A percentile compares a stretch with the other conserved stretches of the same genome.
phyloP scores from a whole-genome alignment of 2,797 vertebrate genomes.

The Pteronotus mesoamericanus region DNA sequence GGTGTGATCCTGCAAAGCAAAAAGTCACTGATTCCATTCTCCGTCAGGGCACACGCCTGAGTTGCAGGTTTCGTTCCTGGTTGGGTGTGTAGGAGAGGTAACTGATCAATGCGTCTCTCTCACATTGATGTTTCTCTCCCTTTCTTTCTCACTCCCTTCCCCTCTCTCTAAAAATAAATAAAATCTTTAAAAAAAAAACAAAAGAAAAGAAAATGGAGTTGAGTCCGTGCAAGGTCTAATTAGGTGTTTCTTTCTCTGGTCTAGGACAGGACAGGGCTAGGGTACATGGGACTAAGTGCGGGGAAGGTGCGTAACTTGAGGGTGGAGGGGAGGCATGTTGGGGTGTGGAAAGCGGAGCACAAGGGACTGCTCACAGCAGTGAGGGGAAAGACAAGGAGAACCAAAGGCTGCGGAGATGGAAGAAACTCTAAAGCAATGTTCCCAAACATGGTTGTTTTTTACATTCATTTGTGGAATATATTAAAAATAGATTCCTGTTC shows the following conservation, averaged over 20 bases:
- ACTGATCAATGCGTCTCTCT: not conserved
- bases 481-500: not conserved
- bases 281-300: not conserved
- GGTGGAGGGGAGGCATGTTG: not conserved
- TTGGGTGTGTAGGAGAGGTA: not conserved
- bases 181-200: not conserved
- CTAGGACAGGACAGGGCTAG: not conserved
- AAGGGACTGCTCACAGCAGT: not conserved
- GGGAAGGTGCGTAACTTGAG: not conserved
- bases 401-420: accelerated
- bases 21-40: not conserved
- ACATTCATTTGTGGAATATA: not conserved
- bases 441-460: not conserved
- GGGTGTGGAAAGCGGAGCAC: accelerated
- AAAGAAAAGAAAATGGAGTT: not conserved
- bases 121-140: not conserved
- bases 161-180: not conserved
- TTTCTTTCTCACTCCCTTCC: not conserved
- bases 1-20: not conserved
- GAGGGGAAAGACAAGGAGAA: not conserved
- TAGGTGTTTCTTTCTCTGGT: not conserved
- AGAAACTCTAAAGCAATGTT: not conserved
- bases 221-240: not conserved
- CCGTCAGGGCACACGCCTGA: not conserved
- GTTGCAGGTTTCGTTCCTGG: not conserved